phyloP scores from a whole-genome alignment of 2,113 vertebrate species.

The Channa maculata region DNA sequence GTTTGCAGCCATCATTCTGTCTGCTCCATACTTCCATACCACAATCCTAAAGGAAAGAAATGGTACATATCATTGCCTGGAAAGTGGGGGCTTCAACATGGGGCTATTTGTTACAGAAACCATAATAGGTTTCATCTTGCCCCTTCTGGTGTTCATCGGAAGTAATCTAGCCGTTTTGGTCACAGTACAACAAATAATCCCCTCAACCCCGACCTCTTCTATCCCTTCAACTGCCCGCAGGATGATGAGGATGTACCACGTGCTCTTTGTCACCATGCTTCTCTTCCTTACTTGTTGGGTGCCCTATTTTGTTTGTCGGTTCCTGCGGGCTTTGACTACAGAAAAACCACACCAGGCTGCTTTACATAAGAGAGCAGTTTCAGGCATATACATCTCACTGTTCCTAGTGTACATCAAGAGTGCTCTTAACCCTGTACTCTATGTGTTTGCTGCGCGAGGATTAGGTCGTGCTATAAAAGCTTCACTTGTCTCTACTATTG shows the following conservation, averaged over 20 bases:
- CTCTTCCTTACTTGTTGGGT: slow-evolving; percentile 86
- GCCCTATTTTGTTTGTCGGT: slow-evolving; percentile 83
- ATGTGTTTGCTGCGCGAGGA: slow-evolving; percentile 83
- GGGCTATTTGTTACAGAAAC: slow-evolving; percentile 77
- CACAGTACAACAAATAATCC: slow-evolving; percentile 35
- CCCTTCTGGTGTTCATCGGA: slow-evolving; percentile 80
- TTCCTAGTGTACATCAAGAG: slow-evolving; percentile 84
- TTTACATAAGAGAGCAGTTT: fast-evolving
- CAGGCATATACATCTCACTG: slow-evolving; percentile 67
- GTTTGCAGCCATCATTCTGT: slow-evolving; percentile 68
- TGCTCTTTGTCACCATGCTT: slow-evolving; percentile 84
- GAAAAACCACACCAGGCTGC: fast-evolving
- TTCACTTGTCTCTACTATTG: slow-evolving; percentile 80
- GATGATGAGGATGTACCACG: slow-evolving; percentile 78
- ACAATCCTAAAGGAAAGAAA: fast-evolving
- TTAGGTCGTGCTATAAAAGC: slow-evolving; percentile 74
- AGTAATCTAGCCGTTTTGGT: slow-evolving; percentile 81
- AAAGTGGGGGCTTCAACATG: slow-evolving; percentile 8
- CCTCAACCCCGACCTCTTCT: slow-evolving; percentile 43
- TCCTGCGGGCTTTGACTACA: slow-evolving; percentile 57
- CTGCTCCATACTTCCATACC: slow-evolving; percentile 73
- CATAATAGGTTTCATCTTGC: slow-evolving; percentile 78
- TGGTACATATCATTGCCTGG: slow-evolving; percentile 37
- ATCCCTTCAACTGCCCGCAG: slow-evolving; percentile 48
- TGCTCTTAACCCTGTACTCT: slow-evolving; percentile 82